phyloP scores from a whole-genome alignment of 2,888 invertebrate genomes.

The Blastobasis lacticolella region DNA sequence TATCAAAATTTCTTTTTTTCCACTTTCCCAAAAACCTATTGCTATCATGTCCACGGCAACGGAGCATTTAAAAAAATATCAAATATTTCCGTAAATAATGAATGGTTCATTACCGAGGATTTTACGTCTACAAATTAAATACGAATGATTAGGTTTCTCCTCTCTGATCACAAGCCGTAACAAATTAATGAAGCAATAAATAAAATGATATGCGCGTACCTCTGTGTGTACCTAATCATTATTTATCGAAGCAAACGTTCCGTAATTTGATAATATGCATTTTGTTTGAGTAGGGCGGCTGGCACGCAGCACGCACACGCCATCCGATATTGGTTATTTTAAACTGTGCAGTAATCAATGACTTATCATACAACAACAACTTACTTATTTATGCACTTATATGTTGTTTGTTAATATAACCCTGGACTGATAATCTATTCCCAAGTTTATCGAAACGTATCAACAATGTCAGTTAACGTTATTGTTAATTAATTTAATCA shows the following conservation, averaged over 20 bases:
- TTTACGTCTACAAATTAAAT: neutral
- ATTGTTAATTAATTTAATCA: constrained; percentile 10
- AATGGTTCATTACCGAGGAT: too few species aligned
- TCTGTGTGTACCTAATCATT: constrained; percentile 12
- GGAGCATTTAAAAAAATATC: too few species aligned
- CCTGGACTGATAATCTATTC: constrained; percentile 37
- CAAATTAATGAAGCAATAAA: constrained; percentile 19
- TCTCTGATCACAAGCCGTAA: constrained; percentile 9
- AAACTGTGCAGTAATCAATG: too few species aligned
- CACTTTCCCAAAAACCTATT: too few species aligned
- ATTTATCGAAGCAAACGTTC: constrained; percentile 22
- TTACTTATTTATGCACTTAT: too few species aligned
- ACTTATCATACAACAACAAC: too few species aligned
- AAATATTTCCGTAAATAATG: too few species aligned
- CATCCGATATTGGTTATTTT: too few species aligned
- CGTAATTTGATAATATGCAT: constrained; percentile 33
- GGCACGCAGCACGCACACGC: neutral
- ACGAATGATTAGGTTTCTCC: neutral
- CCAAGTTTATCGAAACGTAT: constrained; percentile 35
- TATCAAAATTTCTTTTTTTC: too few species aligned
- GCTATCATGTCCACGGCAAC: too few species aligned
- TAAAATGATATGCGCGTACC: constrained; percentile 10
- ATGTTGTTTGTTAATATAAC: constrained; percentile 17
- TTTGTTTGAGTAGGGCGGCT: constrained; percentile 25
- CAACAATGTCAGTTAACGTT: neutral